Evolutionary conservation across 2,797 vertebrate species (phyloP), one percentile per base, ranked within the genome.

Genomic region (Adrianichthys oophorus): DNA sequence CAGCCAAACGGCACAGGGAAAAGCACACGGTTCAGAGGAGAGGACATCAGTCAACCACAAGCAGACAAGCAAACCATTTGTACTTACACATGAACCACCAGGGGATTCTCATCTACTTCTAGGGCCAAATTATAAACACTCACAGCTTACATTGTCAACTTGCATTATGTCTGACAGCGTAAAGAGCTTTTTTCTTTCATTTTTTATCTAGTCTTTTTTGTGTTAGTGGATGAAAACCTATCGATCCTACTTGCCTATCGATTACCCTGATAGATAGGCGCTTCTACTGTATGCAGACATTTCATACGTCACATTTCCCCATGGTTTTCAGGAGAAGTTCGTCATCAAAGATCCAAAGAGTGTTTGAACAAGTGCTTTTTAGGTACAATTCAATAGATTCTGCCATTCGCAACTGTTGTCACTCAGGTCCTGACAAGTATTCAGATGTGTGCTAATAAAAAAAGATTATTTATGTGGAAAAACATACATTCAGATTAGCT

Each of bases 121-220:
- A 91, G 80, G 70, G 86, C 91, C 89, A 93, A 93, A 91, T 92
- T 89, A 92, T 87, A 94, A 94, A 87, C 91, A 89, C 89, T 91
- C 91, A 94, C 85, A 93, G 94, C 94, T 90, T 93, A 94, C 95
- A 95, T 98, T 98, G 96, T 98, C 96, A 98, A 98, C 96, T 98
- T 98, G 95, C 95, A 98, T 96, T 92, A 81, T 86, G 84, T 94
- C 79, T 87, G 79, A 87, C 85, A 89, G 90, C 85, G 74, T 90
- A 86, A 91, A 90, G 85, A 79, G 82, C 79, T 85, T 82, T 63
- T 57, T 76, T 76, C 76, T 77, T 78, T 78, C 64, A 14, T 59
- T 72, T 74, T 71, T 78, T 77, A 78, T 37, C 32, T 37, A 37
- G 32, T 3, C 32, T 77, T 75, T 75, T 63, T 80, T 83, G 77